Conservation (phyloP, 2,888 invertebrate genomes). For the Drosophila limbata region DNA sequence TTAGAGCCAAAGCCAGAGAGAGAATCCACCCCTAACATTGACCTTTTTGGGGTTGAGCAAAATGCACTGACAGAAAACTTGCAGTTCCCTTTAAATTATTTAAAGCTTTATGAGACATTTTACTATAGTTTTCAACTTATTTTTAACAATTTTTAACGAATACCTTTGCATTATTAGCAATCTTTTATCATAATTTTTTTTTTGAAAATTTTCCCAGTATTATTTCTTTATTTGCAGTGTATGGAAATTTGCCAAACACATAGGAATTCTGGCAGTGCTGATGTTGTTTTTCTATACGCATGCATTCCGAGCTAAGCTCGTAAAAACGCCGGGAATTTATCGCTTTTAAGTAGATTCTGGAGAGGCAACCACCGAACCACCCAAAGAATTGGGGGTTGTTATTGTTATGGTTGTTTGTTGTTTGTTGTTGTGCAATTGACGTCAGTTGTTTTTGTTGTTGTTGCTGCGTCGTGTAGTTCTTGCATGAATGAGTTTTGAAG, state of each 20-base stretch:
- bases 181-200: neutral
- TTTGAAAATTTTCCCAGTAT: neutral
- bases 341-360: slow-evolving; percentile 72
- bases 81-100: neutral
- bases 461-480: slow-evolving; percentile 49
- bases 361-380: slow-evolving; percentile 25
- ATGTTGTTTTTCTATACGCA: slow-evolving; percentile 49
- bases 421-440: slow-evolving; percentile 45
- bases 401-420: slow-evolving; percentile 32
- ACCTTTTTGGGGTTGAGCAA: slow-evolving; percentile 13
- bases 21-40: slow-evolving; percentile 40
- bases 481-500: slow-evolving; percentile 64
- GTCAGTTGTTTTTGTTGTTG: slow-evolving; percentile 35
- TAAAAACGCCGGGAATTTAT: slow-evolving; percentile 78
- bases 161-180: neutral
- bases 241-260: slow-evolving; percentile 28
- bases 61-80: slow-evolving; percentile 27
- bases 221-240: slow-evolving; percentile 14
- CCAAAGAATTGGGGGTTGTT: slow-evolving; percentile 44
- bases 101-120: neutral
- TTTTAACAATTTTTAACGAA: neutral
- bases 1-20: slow-evolving; percentile 46
- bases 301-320: slow-evolving; percentile 66
- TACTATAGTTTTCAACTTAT: neutral
- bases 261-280: slow-evolving; percentile 28